Evolutionary conservation across 2,888 invertebrate species (phyloP).

Genomic region (Cantharis flavilabris): DNA sequence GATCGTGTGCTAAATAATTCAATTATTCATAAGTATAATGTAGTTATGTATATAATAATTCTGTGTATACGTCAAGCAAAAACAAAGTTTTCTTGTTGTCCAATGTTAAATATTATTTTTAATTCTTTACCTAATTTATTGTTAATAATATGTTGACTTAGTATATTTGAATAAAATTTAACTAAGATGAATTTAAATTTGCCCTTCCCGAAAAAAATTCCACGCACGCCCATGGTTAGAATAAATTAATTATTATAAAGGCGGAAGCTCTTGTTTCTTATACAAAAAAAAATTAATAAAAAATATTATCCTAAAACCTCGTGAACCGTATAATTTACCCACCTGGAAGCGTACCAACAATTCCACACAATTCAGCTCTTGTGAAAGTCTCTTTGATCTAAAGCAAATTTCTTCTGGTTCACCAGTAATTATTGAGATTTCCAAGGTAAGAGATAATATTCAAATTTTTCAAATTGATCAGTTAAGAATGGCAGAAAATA

Average conservation of each 20-base stretch:
- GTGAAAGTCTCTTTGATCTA: neutral
- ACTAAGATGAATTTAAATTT: no score
- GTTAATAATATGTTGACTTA: neutral
- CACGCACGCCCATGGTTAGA: neutral
- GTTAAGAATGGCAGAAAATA: no score
- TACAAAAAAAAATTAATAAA: neutral
- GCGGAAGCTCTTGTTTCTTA: neutral
- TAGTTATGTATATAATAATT: slow-evolving; percentile 24
- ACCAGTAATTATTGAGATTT: neutral
- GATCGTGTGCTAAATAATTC: slow-evolving; percentile 23
- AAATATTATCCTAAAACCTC: neutral
- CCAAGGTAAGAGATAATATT: neutral
- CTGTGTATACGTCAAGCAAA: slow-evolving; percentile 16
- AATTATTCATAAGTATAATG: slow-evolving; percentile 6
- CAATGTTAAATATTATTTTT: neutral
- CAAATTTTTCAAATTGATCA: no score
- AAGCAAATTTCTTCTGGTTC: neutral
- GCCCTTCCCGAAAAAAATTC: neutral
- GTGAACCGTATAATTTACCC: neutral
- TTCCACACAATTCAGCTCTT: neutral
- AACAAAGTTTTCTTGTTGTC: slow-evolving; percentile 7
- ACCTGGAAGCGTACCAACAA: neutral
- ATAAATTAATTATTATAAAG: neutral
- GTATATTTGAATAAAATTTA: neutral
- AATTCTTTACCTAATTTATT: neutral